phyloP scores from a whole-genome alignment of 2,888 invertebrate species.

The Steinernema carpocapsae region DNA sequence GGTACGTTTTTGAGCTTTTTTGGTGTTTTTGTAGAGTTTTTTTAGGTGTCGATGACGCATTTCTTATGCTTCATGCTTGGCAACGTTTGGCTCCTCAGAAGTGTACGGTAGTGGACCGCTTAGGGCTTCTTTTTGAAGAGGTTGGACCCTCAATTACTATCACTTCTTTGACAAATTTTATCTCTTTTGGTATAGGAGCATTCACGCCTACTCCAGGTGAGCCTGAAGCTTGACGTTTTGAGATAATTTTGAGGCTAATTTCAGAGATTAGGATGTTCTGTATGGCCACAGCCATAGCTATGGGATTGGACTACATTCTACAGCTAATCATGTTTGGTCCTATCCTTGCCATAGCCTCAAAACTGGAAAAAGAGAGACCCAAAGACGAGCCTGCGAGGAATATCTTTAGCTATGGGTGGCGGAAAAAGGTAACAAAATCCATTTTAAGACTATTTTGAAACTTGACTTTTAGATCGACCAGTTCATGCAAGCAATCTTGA shows the following conservation, averaged over 20 bases:
- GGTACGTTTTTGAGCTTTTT: slow-evolving; percentile 46
- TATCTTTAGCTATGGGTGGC: slow-evolving; percentile 45
- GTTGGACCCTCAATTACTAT: slow-evolving; percentile 68
- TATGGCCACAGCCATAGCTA: slow-evolving; percentile 65
- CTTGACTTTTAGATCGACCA: slow-evolving; percentile 46
- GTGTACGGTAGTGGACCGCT: slow-evolving; percentile 38
- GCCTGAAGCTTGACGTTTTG: slow-evolving; percentile 15
- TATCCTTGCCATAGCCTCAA: slow-evolving; percentile 58
- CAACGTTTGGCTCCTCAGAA: slow-evolving; percentile 48
- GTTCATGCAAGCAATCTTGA: slow-evolving; percentile 49
- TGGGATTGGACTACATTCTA: slow-evolving; percentile 62
- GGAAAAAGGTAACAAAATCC: slow-evolving; percentile 43
- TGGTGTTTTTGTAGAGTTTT: slow-evolving; percentile 4
- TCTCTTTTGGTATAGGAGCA: slow-evolving; percentile 68
- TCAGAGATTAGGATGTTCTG: slow-evolving; percentile 67
- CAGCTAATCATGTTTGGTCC: slow-evolving; percentile 66
- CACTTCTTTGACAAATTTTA: slow-evolving; percentile 67
- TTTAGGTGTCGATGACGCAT: slow-evolving; percentile 63
- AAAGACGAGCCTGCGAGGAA: slow-evolving; percentile 16
- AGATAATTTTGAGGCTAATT: neutral
- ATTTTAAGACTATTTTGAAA: slow-evolving; percentile 36
- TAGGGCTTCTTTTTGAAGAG: slow-evolving; percentile 62
- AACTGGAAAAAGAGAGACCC: slow-evolving; percentile 48
- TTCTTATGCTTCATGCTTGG: slow-evolving; percentile 66
- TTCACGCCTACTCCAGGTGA: slow-evolving; percentile 67